Base-by-base conservation (phyloP, 2,113 vertebrate genomes). In the Paramisgurnus dabryanus region DNA sequence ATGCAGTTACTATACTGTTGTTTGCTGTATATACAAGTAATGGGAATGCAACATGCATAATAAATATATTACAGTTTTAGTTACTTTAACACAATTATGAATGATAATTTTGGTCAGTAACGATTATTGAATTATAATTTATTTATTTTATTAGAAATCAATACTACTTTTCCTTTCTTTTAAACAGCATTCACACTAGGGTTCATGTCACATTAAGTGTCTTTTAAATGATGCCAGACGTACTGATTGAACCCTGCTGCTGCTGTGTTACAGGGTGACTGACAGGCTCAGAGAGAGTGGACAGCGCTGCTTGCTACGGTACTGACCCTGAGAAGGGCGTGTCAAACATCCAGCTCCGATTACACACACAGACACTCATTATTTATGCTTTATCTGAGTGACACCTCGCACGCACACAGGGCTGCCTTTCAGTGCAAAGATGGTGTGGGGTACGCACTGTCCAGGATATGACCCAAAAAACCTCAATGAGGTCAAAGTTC, bases 321-420 rank as follows among this genome's bases (percentile, higher is more conserved):
- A n/a, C 41, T 88, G 88, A 89, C 88, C 88, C 83, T 27, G 12
- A 61, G 39, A 78, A 83, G 89, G 86, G 88, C 77, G 49, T 85
- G 84, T 77, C 80, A 84, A 84, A 82, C 83, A 4, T 43, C 68
- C 66, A 65, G 83, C 85, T 91, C 89, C 66, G 65, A 83, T 88
- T 87, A 85, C 86, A 53, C 49, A 53, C 85, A 58, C 84, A 83
- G 80, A 72, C 84, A 60, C 80, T 89, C 84, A 70, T 83, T 89
- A 88, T 90, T 89, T 86, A 88, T 70, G 79, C 85, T 87, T 89
- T 82, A 85, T 90, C 90, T 87, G 82, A 88, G 83, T 39, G 82
- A 80, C 85, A 86, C 80, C 69, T 67, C 66, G 10, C 80, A 69
- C 55, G 57, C 70, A 82, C 79, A 58, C 70, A 82, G 82, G 72